phyloP scores from a whole-genome alignment of 2,797 vertebrate species.

The Pristis pectinata region DNA sequence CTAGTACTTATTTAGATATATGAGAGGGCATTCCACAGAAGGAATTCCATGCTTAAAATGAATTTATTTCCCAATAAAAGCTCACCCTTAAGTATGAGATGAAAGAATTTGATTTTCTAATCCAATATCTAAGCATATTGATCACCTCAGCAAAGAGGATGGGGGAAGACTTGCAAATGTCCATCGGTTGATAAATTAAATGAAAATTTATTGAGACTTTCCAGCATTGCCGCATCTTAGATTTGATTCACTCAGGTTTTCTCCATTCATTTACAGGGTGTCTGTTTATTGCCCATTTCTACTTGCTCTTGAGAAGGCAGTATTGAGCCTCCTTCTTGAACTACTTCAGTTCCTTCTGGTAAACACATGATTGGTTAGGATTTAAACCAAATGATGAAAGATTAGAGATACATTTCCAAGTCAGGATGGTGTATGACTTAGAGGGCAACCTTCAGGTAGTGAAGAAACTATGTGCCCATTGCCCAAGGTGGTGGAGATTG shows the following conservation, averaged over 20 bases:
- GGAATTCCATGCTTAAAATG: not conserved
- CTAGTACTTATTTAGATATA: not conserved
- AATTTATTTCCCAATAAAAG: not conserved
- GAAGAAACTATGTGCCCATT: no score
- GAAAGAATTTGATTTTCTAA: not conserved
- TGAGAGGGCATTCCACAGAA: not conserved
- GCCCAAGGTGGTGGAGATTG: no score
- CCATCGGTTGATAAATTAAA: not conserved
- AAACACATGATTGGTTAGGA: no score
- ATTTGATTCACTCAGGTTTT: not conserved
- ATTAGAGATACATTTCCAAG: no score
- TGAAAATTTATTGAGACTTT: not conserved
- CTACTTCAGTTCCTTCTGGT: no score
- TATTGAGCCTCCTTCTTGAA: no score
- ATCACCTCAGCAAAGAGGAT: not conserved
- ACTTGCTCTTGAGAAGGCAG: no score
- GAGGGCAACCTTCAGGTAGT: no score
- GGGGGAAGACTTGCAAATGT: not conserved
- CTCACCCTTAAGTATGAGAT: not conserved
- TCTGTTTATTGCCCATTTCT: no score
- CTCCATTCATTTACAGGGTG: no score
- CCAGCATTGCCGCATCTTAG: not conserved
- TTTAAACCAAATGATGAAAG: no score
- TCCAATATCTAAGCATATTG: not conserved
- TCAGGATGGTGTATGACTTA: no score